Conservation (phyloP, 2,113 vertebrate species). For the Zosterops lateralis region DNA sequence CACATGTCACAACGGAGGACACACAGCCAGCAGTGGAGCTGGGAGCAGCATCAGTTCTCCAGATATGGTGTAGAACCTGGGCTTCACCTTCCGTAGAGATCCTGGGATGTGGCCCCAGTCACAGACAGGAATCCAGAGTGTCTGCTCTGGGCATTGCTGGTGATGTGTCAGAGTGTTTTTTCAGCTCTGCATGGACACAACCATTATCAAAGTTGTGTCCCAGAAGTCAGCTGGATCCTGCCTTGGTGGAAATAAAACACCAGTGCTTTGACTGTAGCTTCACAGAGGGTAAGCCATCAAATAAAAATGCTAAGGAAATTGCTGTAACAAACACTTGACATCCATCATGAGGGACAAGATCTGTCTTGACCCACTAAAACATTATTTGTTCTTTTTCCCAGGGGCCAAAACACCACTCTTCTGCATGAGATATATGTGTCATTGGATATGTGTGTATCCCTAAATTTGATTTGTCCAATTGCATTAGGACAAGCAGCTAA, state of each 20-base stretch:
- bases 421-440: neutral
- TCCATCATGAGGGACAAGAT: neutral
- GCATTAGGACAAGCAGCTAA: conserved; percentile 45
- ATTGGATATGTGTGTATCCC: neutral
- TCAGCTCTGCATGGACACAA: neutral
- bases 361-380: neutral
- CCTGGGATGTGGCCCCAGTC: neutral
- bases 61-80: accelerated
- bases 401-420: neutral
- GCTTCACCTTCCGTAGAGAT: neutral
- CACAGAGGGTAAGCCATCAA: neutral
- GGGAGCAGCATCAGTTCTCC: neutral
- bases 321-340: neutral
- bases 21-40: accelerated
- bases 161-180: neutral
- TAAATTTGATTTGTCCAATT: conserved; percentile 49
- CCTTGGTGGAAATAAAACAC: neutral
- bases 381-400: conserved; percentile 10
- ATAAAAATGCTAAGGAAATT: neutral
- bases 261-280: neutral
- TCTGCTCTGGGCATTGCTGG: neutral
- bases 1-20: accelerated
- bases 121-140: neutral
- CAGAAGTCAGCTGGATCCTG: neutral
- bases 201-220: neutral